Base-by-base conservation (phyloP, 2,888 invertebrate species). In the Alsophila aescularia region DNA sequence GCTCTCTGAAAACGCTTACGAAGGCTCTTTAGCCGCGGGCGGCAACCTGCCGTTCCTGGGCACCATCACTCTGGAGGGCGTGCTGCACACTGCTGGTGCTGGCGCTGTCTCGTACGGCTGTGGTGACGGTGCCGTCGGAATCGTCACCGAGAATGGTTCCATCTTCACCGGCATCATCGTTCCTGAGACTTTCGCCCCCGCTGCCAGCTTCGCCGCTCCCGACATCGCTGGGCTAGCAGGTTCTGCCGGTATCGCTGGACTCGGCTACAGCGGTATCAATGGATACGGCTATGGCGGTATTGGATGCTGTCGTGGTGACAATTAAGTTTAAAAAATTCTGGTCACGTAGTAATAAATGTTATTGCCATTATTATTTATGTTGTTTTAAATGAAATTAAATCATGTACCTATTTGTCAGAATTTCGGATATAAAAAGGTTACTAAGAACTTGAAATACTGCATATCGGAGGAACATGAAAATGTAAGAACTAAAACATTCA, bases 21-120 rank as follows among this genome's bases (percentile, higher is more conserved):
- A 82, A 61, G 84, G 84, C 8, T 47, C 69, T 16, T 49, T 85
- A 5, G 57, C 67, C 0, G 70, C 79, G 0, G 64, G 67, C 15
- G 85, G 85, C 37, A 72, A 81, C 31, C 54, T 85, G 15, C 85
- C 82, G 0, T 81, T 85, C 66, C 56, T 79, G 0, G 80, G 81
- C 4, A 73, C 83, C 3, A 81, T 79, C 0, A 75, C 60, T 2
- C 54, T 85, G 35, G 75, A 78, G 31, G 82, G 83, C 1, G 62
- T 60, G 7, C 55, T 84, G 29, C 79, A 79, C 0, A 76, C 81
- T 9, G 69, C 61, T 18, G 84, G 85, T 1, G 55, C 68, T 41
- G 81, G 80, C 16, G 65, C 68, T 0, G 71, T 82, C 6, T 60
- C 73, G 0, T 83, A 84, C 44, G 72, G 77, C 9, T 82, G 83